Conservation (phyloP, 2,113 vertebrate species). For the Notothenia rossii region DNA sequence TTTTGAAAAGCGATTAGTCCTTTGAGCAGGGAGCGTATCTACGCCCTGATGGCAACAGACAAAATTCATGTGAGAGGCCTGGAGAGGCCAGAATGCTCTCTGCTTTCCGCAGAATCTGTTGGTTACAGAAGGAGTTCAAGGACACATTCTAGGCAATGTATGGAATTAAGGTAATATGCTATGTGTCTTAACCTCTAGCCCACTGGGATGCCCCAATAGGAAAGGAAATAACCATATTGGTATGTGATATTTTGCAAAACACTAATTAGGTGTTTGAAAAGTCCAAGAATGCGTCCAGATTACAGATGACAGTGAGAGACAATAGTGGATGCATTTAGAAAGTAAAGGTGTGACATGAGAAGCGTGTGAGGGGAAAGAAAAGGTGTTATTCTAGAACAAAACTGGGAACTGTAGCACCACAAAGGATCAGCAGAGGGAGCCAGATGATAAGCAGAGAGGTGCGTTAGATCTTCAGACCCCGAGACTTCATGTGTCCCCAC, state of each 20-base stretch:
- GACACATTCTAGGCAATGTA: neutral
- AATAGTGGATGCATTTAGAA: neutral
- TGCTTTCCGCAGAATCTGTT: too few relatives aligned
- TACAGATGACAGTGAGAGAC: neutral
- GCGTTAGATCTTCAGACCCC: neutral
- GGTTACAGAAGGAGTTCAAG: too few relatives aligned
- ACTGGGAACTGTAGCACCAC: neutral
- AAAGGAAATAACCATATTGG: neutral
- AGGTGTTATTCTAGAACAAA: neutral
- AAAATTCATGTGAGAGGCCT: too few relatives aligned
- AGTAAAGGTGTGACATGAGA: neutral
- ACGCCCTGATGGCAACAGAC: too few relatives aligned
- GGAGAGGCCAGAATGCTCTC: too few relatives aligned
- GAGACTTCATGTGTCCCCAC: conserved; percentile 13
- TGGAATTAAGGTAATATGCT: neutral
- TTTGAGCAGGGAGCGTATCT: too few relatives aligned
- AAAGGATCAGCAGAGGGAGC: conserved; percentile 44
- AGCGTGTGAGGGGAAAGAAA: too few relatives aligned
- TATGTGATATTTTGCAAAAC: neutral
- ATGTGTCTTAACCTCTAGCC: neutral
- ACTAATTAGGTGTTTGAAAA: too few relatives aligned
- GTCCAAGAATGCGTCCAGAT: neutral
- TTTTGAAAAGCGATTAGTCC: too few relatives aligned
- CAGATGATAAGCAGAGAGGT: conserved; percentile 6
- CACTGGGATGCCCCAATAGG: neutral